Conservation (phyloP, 2,113 vertebrate species). For the Bambusicola thoracicus region DNA sequence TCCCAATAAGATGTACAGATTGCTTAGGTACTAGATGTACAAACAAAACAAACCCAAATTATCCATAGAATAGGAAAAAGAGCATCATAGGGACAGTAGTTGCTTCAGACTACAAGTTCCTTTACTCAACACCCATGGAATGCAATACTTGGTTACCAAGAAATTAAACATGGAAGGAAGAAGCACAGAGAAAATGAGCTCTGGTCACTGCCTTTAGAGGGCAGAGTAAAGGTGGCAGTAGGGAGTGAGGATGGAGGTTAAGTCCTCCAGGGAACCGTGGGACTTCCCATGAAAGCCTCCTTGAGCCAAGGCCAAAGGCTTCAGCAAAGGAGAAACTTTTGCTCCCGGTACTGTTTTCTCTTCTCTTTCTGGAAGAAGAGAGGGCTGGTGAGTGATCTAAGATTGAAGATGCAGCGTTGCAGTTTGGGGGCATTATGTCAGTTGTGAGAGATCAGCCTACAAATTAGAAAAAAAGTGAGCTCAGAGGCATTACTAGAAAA, state of each 20-base stretch:
- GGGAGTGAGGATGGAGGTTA: constrained; percentile 10
- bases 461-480: background rate
- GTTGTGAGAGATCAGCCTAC: background rate
- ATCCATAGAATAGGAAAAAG: background rate
- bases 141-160: background rate
- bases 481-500: constrained; percentile 16
- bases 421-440: constrained; percentile 21
- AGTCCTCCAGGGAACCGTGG: constrained; percentile 17
- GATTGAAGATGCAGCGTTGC: constrained; percentile 32
- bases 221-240: background rate
- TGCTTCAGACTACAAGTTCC: background rate
- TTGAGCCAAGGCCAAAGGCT: constrained; percentile 52
- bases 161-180: background rate
- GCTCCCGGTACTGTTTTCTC: background rate
- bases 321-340: constrained; percentile 47
- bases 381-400: background rate
- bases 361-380: constrained; percentile 4
- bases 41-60: background rate
- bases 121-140: background rate
- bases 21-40: background rate
- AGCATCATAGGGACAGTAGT: background rate
- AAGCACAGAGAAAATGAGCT: background rate
- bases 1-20: background rate
- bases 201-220: background rate
- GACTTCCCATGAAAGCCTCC: constrained; percentile 27